Evolutionary conservation across 2,888 invertebrate species (phyloP).

Genomic region (Halictus ligatus): DNA sequence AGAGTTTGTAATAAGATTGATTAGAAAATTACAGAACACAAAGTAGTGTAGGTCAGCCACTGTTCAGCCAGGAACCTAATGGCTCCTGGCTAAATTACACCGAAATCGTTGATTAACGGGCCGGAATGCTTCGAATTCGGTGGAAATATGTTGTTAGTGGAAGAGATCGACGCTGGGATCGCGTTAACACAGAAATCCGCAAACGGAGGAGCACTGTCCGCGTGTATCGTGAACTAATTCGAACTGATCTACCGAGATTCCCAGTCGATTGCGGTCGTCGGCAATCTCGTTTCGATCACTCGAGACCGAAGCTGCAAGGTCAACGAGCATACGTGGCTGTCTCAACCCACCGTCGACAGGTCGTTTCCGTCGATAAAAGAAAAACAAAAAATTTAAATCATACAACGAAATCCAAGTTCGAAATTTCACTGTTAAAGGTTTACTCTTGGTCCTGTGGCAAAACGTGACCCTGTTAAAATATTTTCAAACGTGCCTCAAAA

Average conservation of each 20-base stretch:
- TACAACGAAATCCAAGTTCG: background rate
- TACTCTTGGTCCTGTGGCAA: too few species aligned
- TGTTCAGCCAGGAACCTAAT: background rate
- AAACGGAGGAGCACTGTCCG: conserved; percentile 28
- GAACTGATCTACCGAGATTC: conserved; percentile 35
- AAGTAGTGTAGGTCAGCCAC: background rate
- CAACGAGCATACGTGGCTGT: background rate
- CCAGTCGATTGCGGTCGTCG: conserved; percentile 41
- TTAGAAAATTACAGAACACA: too few species aligned
- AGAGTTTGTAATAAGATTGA: too few species aligned
- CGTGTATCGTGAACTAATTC: conserved; percentile 32
- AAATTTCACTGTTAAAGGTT: background rate
- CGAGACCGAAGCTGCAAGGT: background rate
- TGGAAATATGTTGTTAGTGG: background rate
- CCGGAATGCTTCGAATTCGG: background rate
- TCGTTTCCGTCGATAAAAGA: background rate
- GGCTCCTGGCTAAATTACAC: background rate
- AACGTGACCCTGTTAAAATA: too few species aligned
- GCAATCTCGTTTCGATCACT: conserved; percentile 23
- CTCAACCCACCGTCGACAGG: background rate
- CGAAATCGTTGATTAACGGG: background rate
- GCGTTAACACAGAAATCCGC: conserved; percentile 42
- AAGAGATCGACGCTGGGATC: conserved; percentile 4
- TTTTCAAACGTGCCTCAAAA: too few species aligned
- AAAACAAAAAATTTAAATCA: background rate